These are phyloP conservation scores for Drosophila dunni DNA, from an alignment of 1,140 invertebrate species.

Conservation along the genomic window DNA sequence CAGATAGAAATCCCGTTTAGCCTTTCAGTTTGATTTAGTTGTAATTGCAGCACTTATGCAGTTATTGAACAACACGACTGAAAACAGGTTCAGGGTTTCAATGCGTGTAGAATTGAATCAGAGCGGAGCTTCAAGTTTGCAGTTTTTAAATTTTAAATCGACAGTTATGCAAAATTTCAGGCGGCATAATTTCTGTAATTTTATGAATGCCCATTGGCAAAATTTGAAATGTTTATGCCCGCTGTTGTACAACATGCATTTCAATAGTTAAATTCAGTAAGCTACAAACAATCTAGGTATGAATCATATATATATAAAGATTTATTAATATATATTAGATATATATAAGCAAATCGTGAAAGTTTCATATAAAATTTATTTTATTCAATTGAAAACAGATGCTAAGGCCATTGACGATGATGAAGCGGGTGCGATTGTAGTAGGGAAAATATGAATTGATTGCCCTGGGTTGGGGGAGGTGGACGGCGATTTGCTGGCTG, in stretches of 20 bases:
- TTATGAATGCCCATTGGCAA: conserved; percentile 58
- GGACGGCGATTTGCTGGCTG: background rate
- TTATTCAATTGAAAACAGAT: conserved; percentile 56
- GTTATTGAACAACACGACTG: conserved; percentile 6
- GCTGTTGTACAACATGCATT: conserved; percentile 65
- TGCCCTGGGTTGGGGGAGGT: background rate
- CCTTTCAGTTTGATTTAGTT: conserved; percentile 43
- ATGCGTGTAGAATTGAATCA: conserved; percentile 47
- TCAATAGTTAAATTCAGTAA: conserved; percentile 47
- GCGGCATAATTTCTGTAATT: conserved; percentile 44
- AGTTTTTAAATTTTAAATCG: conserved; percentile 31
- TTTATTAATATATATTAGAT: background rate
- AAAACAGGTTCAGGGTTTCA: conserved; percentile 44
- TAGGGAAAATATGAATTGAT: background rate
- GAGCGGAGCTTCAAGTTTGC: conserved; percentile 11
- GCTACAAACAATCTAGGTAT: conserved; percentile 57
- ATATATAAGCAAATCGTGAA: conserved; percentile 10
- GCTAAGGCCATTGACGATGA: background rate
- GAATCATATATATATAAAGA: background rate
- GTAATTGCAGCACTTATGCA: conserved; percentile 31
- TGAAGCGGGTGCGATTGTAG: conserved; percentile 14
- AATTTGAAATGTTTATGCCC: conserved; percentile 58
- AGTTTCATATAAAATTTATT: conserved; percentile 49
- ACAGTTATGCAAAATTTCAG: conserved; percentile 46
- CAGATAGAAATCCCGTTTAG: conserved; percentile 37